A percentile compares a stretch with the other conserved stretches of the same genome.
Conservation (phyloP, 2,888 invertebrate genomes). For the Syrphus vitripennis region DNA sequence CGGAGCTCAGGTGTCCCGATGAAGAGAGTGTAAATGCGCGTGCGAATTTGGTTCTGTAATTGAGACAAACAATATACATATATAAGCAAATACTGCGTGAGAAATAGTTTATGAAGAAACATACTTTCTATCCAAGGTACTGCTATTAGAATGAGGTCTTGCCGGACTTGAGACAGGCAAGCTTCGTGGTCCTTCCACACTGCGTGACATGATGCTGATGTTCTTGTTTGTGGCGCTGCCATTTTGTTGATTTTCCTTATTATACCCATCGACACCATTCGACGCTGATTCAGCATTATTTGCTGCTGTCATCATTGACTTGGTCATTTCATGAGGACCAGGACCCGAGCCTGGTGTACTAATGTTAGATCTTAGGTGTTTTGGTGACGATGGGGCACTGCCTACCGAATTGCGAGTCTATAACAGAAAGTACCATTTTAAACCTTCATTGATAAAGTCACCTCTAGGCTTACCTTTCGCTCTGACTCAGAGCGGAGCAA, state of each 20-base stretch:
- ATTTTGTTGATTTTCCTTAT: conserved; percentile 73
- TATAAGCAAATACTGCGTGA: not conserved
- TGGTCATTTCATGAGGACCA: conserved; percentile 75
- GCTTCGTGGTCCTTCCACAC: conserved; percentile 84
- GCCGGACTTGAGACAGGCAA: conserved; percentile 82
- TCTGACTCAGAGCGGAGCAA: conserved; percentile 84
- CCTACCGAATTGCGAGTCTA: conserved; percentile 83
- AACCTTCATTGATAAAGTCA: not conserved
- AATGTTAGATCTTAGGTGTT: conserved; percentile 81
- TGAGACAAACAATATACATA: not conserved
- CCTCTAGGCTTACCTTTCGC: conserved; percentile 76
- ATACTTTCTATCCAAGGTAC: conserved; percentile 83
- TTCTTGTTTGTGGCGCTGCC: conserved; percentile 76
- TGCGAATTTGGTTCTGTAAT: conserved; percentile 84
- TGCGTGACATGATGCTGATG: conserved; percentile 83
- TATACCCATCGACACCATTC: conserved; percentile 73
- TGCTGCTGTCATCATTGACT: conserved; percentile 69
- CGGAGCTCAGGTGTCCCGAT: conserved; percentile 77
- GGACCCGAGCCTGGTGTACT: conserved; percentile 78
- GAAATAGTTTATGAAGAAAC: conserved; percentile 32
- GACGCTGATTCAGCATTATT: conserved; percentile 63
- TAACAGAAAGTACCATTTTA: not conserved
- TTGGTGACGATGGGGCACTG: conserved; percentile 84
- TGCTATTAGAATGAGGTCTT: conserved; percentile 80
- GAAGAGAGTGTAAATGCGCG: conserved; percentile 84